phyloP scores from a whole-genome alignment of 2,888 invertebrate genomes.

The Caenorhabditis sp. region DNA sequence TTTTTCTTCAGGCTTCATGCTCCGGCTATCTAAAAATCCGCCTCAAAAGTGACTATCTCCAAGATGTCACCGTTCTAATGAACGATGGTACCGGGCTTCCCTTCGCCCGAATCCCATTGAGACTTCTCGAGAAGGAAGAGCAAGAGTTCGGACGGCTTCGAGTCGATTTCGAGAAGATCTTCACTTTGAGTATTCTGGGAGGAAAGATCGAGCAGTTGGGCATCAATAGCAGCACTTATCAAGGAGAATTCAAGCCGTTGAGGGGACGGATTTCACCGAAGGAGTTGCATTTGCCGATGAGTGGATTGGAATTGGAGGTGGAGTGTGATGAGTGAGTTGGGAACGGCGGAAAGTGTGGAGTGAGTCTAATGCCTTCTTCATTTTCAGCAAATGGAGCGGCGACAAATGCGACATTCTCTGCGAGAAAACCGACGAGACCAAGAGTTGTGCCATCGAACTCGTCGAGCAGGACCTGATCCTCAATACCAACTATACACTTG shows the following conservation, averaged over 20 bases:
- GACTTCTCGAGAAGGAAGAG: not conserved
- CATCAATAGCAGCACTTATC: conserved; percentile 27
- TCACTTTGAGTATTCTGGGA: conserved; percentile 16
- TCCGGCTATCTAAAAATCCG: conserved; percentile 24
- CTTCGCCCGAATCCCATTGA: too few relatives aligned
- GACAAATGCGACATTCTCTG: conserved; percentile 28
- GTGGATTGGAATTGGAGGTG: conserved; percentile 22
- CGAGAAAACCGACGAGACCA: not conserved
- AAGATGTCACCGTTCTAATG: not conserved
- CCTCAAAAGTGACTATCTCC: conserved; percentile 19
- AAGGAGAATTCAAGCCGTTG: conserved; percentile 1
- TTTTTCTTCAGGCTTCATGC: conserved; percentile 18
- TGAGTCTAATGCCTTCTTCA: too few relatives aligned
- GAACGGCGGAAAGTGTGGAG: too few relatives aligned
- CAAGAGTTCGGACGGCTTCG: conserved; percentile 27
- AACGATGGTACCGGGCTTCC: conserved; percentile 1
- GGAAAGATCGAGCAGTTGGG: conserved; percentile 26
- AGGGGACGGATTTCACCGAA: conserved; percentile 8
- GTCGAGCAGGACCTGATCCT: conserved; percentile 1
- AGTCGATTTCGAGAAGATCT: conserved; percentile 14
- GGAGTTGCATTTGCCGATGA: conserved; percentile 36
- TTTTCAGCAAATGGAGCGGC: conserved; percentile 30
- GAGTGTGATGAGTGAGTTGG: conserved; percentile 40
- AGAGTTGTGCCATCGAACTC: not conserved
- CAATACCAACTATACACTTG: conserved; percentile 13